A percentile compares a stretch with the other conserved stretches of the same genome.
These are phyloP conservation scores for Lutjanus erythropterus DNA, from an alignment of 2,113 vertebrate genomes.

Conservation along the genomic window DNA sequence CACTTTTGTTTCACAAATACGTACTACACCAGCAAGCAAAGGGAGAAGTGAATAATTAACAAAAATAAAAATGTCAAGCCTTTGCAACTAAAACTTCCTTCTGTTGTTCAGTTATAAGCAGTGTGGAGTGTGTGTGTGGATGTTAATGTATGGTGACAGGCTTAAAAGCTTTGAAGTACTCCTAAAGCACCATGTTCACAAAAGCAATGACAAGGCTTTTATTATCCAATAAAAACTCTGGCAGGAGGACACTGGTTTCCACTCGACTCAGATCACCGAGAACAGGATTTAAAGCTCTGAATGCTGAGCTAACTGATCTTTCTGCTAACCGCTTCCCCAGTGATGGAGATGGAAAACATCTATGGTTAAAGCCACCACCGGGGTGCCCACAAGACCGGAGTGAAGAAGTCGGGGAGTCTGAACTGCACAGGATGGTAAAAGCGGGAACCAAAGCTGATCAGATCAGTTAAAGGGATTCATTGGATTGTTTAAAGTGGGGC, in stretches of 20 bases:
- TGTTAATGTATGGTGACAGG: neutral
- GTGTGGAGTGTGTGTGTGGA: neutral
- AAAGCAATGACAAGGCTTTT: slow-evolving; percentile 30
- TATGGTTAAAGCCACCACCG: slow-evolving; percentile 34
- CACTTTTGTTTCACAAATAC: neutral
- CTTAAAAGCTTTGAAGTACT: slow-evolving; percentile 10
- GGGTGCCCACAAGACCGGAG: slow-evolving; percentile 1
- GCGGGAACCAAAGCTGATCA: neutral
- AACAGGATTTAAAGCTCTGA: neutral
- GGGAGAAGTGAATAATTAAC: neutral
- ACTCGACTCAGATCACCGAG: slow-evolving; percentile 40
- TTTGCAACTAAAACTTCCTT: neutral
- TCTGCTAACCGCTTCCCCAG: slow-evolving; percentile 49
- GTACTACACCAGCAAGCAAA: neutral
- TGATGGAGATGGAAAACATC: slow-evolving; percentile 67
- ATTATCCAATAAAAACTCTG: slow-evolving; percentile 61
- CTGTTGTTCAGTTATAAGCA: neutral
- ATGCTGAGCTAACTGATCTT: slow-evolving; percentile 31
- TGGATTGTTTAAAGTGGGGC: too few species aligned
- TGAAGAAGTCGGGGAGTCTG: neutral
- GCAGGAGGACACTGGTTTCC: slow-evolving; percentile 50
- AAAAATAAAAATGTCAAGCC: neutral
- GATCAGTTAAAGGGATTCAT: too few species aligned
- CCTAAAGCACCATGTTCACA: slow-evolving; percentile 19
- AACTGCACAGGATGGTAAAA: neutral